Evolutionary conservation across 1,140 invertebrate species (phyloP), one percentile per base, ranked within the genome.

Genomic region (Uloborus diversus): DNA sequence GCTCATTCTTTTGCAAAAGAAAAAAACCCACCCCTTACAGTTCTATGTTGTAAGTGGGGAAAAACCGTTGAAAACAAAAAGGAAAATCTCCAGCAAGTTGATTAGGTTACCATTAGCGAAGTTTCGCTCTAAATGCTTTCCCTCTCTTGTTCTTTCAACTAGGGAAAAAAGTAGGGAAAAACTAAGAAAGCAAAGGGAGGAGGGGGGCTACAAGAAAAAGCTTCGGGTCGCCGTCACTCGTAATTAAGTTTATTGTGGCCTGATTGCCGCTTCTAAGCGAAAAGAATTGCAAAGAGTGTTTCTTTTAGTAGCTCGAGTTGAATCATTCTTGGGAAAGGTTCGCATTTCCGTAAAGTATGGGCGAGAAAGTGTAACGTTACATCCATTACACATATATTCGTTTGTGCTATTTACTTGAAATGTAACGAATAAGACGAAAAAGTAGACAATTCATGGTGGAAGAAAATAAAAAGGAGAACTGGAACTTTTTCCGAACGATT

Each of bases 231-330:
- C 57, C 71, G 59, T 75, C 71, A 75, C 57, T 75, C 35, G 71
- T 75, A 75, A 75, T 75, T 75, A 75, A 75, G 71, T 75, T 75
- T 75, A 75, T 75, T 75, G 71, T 75, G 61, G 71, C 71, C 59
- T 64, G 71, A 64, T 75, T 75, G 71, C 71, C 59, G 61, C 59
- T 42, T 64, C 57, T 35, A 64, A 64, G 37, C 51, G 59, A 75
- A 75, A 61, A 28, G 37, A 75, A 64, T 75, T 62, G 57, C 59
- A 75, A 75, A 65, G 64, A 75, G 59, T 75, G 57, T 73, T 75
- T 75, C 56, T 75, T 75, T 75, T 62, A 64, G 56, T 51, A 35
- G 28, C 35, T n/a, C 28, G 57, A 56, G 51, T 47, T 68, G 47
- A 17, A 28, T 35, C 17, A 68, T 14, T 51, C 27, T 28, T 9